phyloP scores from a whole-genome alignment of 2,113 vertebrate species.

The Perognathus longimembris region DNA sequence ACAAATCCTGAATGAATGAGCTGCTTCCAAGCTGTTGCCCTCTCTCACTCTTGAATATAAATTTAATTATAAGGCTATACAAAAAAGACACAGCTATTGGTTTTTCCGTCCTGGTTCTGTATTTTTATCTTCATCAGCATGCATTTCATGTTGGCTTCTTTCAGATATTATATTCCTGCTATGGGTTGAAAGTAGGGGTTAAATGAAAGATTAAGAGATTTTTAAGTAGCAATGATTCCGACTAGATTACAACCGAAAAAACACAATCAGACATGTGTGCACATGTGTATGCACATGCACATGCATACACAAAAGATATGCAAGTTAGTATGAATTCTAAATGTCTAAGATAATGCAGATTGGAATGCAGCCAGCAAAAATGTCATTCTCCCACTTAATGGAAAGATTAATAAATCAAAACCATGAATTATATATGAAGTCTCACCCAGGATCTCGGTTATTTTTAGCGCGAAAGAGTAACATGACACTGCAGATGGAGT shows the following conservation, averaged over 20 bases:
- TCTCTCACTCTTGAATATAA: not conserved
- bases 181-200: conserved; percentile 32
- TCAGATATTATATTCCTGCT: conserved; percentile 28
- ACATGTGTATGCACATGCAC: not conserved
- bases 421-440: conserved; percentile 76
- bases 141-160: conserved; percentile 36
- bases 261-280: not conserved
- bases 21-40: not conserved
- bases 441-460: conserved; percentile 68
- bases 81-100: conserved; percentile 37
- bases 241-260: conserved; percentile 24
- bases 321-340: conserved; percentile 75
- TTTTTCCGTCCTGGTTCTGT: conserved; percentile 24
- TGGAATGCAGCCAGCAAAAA: conserved; percentile 65
- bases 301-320: conserved; percentile 31
- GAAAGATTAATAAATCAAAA: conserved; percentile 78
- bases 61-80: conserved; percentile 19
- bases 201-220: conserved; percentile 1
- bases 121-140: conserved; percentile 36
- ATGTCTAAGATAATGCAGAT: conserved; percentile 59
- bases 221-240: conserved; percentile 41
- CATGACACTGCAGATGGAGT: conserved; percentile 44
- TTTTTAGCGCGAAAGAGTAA: conserved; percentile 66
- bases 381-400: conserved; percentile 79
- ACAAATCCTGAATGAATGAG: conserved; percentile 12